Percentiles rank a stretch among this genome's conserved stretches.
These are phyloP conservation scores for Corvus moneduloides DNA, from an alignment of 2,113 vertebrate genomes.

Conservation along the genomic window DNA sequence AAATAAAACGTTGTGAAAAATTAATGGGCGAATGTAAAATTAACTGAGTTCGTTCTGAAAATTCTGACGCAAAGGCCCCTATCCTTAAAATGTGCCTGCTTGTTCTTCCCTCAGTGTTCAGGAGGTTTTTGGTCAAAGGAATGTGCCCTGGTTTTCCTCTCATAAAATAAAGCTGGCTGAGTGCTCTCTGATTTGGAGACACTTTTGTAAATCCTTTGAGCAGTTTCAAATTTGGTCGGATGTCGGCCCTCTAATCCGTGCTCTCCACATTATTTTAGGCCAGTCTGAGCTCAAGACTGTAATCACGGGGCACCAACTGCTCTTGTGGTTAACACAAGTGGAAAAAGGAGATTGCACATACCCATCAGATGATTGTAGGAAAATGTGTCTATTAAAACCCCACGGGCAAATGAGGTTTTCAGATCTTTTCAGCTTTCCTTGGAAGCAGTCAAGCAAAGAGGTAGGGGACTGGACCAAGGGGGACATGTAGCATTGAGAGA, in stretches of 20 bases:
- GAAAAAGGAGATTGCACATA: background rate
- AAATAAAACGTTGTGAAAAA: background rate
- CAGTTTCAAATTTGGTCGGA: background rate
- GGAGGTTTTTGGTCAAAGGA: background rate
- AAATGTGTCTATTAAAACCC: background rate
- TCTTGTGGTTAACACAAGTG: background rate
- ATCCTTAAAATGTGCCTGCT: background rate
- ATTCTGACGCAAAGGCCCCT: rapidly evolving
- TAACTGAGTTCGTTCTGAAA: background rate
- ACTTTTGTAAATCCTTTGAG: background rate
- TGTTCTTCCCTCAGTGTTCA: background rate
- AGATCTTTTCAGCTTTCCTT: background rate
- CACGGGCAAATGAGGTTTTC: background rate
- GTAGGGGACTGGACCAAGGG: background rate
- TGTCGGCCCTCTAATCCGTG: background rate
- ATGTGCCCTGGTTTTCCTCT: background rate
- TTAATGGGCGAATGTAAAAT: background rate
- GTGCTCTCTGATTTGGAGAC: background rate
- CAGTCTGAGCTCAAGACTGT: background rate
- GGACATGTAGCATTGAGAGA: rapidly evolving
- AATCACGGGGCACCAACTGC: background rate
- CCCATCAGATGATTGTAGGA: background rate
- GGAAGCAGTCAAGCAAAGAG: background rate
- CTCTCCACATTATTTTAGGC: slow-evolving; percentile 9
- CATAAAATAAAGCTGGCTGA: background rate